Percentiles rank a stretch among this genome's conserved stretches.
Evolutionary conservation across 2,888 invertebrate species (phyloP).

Genomic region (Mechanitis mazaeus): DNA sequence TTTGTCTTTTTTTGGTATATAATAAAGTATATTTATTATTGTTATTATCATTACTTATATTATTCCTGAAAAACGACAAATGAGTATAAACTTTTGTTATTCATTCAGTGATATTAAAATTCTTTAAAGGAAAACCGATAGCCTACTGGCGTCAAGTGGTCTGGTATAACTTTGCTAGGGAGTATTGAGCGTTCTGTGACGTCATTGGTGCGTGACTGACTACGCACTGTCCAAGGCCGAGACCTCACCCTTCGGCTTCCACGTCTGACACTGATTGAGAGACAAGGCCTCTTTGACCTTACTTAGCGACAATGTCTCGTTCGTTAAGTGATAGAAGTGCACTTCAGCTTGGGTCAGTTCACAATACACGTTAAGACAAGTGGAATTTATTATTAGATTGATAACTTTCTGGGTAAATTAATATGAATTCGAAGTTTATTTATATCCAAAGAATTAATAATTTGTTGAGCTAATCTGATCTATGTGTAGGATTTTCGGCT

Average conservation of each 20-base stretch:
- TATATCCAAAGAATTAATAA: not conserved
- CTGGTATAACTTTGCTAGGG: conserved; percentile 34
- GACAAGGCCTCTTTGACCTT: conserved; percentile 10
- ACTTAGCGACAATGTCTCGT: not conserved
- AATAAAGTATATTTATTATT: too few relatives aligned
- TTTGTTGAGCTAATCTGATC: too few relatives aligned
- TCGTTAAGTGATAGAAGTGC: not conserved
- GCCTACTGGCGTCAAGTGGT: conserved; percentile 40
- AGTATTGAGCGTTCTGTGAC: conserved; percentile 44
- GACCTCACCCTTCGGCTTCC: conserved; percentile 49
- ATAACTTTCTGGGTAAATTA: not conserved
- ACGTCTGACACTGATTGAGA: conserved; percentile 53
- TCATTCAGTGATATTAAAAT: not conserved
- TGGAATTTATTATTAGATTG: too few relatives aligned
- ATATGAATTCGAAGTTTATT: not conserved
- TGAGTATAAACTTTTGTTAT: conserved; percentile 1
- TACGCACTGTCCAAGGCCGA: conserved; percentile 54
- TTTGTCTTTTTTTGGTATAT: too few relatives aligned
- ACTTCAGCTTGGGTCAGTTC: too few relatives aligned
- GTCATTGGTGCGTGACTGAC: conserved; percentile 56
- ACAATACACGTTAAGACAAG: too few relatives aligned
- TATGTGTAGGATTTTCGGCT: too few relatives aligned
- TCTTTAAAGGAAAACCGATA: too few relatives aligned
- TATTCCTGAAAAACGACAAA: too few relatives aligned
- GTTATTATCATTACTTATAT: too few relatives aligned